These are phyloP conservation scores for Kradibia gibbosae DNA, from an alignment of 1,140 invertebrate genomes.

Conservation along the genomic window DNA sequence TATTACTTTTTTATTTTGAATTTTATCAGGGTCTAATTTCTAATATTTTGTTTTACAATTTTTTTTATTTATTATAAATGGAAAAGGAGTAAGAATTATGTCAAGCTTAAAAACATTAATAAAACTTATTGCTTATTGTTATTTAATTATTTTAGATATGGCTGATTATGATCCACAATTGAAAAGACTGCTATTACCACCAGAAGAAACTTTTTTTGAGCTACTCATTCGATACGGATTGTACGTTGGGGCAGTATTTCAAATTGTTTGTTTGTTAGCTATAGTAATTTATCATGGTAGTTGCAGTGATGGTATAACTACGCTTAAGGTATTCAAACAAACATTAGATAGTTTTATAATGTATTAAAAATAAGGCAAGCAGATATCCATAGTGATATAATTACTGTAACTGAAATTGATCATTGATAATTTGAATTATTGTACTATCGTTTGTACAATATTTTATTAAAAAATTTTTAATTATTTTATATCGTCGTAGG, in stretches of 20 bases:
- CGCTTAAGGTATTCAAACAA: constrained; percentile 62
- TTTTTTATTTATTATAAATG: no score
- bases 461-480: not conserved
- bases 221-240: constrained; percentile 68
- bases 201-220: constrained; percentile 69
- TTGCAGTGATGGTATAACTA: constrained; percentile 65
- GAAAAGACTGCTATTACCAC: constrained; percentile 67
- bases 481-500: constrained; percentile 57
- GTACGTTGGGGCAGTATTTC: constrained; percentile 70
- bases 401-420: not conserved
- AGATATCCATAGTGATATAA: not conserved
- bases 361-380: not conserved
- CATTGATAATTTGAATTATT: not conserved
- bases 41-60: no score
- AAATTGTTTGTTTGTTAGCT: constrained; percentile 68
- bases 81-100: no score
- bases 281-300: constrained; percentile 68
- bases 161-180: constrained; percentile 67
- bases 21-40: no score
- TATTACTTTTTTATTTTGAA: no score
- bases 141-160: constrained; percentile 57
- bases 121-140: not conserved
- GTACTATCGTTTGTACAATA: no score
- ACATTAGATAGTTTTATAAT: not conserved
- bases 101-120: no score